These are phyloP conservation scores for Podarcis muralis DNA, from an alignment of 2,113 vertebrate species.

Conservation along the genomic window DNA sequence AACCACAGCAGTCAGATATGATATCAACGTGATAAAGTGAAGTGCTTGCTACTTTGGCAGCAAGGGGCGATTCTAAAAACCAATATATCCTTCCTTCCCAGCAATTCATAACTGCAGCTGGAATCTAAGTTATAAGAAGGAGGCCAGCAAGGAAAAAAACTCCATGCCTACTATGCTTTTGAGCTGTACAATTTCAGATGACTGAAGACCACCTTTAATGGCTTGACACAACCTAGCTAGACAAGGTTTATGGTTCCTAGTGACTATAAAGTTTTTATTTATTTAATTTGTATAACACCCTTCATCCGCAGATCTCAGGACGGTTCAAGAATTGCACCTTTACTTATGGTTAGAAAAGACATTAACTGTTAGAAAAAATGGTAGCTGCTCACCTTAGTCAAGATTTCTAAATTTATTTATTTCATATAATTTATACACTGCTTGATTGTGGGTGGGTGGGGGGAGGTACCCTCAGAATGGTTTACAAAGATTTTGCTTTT, in stretches of 20 bases:
- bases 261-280: no score
- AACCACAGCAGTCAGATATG: background rate
- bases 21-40: constrained; percentile 9
- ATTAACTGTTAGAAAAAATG: background rate
- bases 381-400: background rate
- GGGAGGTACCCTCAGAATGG: no score
- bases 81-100: background rate
- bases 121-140: no score
- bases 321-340: background rate
- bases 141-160: no score
- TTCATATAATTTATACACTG: no score
- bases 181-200: background rate
- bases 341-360: background rate
- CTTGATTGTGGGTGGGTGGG: no score
- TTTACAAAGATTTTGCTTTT: background rate
- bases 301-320: no score
- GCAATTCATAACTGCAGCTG: background rate
- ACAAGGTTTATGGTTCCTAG: background rate
- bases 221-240: background rate
- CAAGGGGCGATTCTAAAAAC: background rate
- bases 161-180: no score
- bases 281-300: no score
- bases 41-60: constrained; percentile 13
- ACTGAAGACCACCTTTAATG: background rate
- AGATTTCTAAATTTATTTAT: background rate